Conservation (phyloP, 2,888 invertebrate species). For the Agriotes lineatus region DNA sequence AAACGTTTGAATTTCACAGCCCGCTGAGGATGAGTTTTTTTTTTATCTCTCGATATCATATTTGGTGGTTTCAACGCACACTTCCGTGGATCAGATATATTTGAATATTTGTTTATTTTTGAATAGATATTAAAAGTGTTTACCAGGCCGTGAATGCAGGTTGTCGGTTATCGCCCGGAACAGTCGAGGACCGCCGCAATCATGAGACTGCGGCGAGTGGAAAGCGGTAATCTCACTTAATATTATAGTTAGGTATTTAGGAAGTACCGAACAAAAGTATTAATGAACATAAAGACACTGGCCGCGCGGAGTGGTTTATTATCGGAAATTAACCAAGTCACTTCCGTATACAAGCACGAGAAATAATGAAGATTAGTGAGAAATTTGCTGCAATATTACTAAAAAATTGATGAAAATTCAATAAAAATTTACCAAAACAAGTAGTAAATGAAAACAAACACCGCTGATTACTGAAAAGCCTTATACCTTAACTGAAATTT, state of each 20-base stretch:
- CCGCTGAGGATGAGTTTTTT: not conserved
- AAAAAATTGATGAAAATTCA: no score
- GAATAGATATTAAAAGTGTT: not conserved
- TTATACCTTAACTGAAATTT: no score
- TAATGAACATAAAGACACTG: not conserved
- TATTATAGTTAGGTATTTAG: not conserved
- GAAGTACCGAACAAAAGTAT: not conserved
- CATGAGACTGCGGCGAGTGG: not conserved
- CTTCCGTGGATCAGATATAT: not conserved
- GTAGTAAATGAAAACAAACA: no score
- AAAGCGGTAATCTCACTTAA: not conserved
- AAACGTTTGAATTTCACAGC: no score
- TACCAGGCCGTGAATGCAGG: not conserved
- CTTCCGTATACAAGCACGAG: no score
- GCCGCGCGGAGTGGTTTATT: not conserved
- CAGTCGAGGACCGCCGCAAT: slow-evolving; percentile 3
- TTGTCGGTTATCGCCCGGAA: not conserved
- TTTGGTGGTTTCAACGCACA: slow-evolving; percentile 3
- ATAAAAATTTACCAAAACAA: no score
- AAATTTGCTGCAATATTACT: no score
- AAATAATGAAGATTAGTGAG: no score
- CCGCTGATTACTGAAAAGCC: no score
- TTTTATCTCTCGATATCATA: not conserved
- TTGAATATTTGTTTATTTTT: not conserved
- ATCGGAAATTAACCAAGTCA: no score